Conservation (phyloP, 2,113 vertebrate genomes). For the Gymnorhina tibicen region DNA sequence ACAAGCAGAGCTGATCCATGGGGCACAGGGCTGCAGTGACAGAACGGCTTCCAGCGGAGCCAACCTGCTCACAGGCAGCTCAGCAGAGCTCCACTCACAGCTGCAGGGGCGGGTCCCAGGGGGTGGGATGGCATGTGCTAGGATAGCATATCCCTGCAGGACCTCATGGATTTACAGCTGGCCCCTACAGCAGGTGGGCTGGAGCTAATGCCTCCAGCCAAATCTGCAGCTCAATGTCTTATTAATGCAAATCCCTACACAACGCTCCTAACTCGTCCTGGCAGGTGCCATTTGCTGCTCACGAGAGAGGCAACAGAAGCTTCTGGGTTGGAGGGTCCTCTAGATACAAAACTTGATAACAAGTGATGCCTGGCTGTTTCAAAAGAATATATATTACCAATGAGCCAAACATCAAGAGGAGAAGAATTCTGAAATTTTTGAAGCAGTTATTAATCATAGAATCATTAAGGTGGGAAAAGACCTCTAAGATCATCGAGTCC, state of each 20-base stretch:
- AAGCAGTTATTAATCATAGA: not conserved
- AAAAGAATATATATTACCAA: not conserved
- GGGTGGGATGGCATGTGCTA: not conserved
- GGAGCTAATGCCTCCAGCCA: not conserved
- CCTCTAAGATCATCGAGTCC: not conserved
- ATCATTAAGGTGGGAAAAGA: not conserved
- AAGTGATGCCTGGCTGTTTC: not conserved
- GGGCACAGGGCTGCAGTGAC: not conserved
- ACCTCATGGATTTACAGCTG: not conserved
- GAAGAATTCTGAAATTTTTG: not conserved
- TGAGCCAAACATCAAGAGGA: not conserved
- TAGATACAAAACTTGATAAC: not conserved
- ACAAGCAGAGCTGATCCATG: not conserved
- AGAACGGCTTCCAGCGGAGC: fast-evolving
- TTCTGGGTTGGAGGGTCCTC: not conserved
- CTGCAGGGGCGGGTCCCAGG: not conserved
- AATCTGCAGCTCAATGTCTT: not conserved
- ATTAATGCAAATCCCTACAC: not conserved
- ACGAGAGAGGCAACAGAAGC: not conserved
- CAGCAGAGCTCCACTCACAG: not conserved
- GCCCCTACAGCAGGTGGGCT: not conserved
- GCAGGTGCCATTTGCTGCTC: not conserved
- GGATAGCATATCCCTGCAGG: not conserved
- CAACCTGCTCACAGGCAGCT: not conserved
- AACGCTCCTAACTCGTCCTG: not conserved